Conservation (phyloP, 2,888 invertebrate genomes). For the Atethmia centrago region DNA sequence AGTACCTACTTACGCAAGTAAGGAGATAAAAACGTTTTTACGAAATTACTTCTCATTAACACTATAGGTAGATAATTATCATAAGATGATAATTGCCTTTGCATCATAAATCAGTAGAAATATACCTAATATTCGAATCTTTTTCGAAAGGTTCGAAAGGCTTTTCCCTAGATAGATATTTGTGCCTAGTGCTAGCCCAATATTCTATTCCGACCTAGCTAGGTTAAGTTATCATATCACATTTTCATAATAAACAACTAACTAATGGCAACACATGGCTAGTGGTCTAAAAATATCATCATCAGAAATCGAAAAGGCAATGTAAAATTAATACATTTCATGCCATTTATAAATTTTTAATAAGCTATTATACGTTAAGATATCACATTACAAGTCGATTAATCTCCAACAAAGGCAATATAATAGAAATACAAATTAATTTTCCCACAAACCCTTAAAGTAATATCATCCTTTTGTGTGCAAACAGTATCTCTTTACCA, state of each 20-base stretch:
- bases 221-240: background rate
- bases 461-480: conserved; percentile 88
- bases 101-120: background rate
- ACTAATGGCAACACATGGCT: background rate
- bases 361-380: conserved; percentile 55
- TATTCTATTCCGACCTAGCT: background rate
- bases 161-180: background rate
- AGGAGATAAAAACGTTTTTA: conserved; percentile 9
- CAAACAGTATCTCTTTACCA: conserved; percentile 87
- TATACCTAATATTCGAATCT: background rate
- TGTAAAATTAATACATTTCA: background rate
- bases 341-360: conserved; percentile 62
- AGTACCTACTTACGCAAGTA: background rate
- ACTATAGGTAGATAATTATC: background rate
- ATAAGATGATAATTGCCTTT: background rate
- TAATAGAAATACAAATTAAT: conserved; percentile 88
- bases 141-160: no score
- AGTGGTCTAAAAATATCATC: conserved; percentile 13
- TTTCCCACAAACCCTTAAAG: conserved; percentile 90
- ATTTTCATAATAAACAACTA: background rate
- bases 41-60: conserved; percentile 1
- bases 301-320: conserved; percentile 2
- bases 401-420: conserved; percentile 71
- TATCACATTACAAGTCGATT: conserved; percentile 73
- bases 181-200: background rate